Evolutionary conservation across 2,113 vertebrate species (phyloP).

Genomic region (Hypocryptadius cinnamomeus): DNA sequence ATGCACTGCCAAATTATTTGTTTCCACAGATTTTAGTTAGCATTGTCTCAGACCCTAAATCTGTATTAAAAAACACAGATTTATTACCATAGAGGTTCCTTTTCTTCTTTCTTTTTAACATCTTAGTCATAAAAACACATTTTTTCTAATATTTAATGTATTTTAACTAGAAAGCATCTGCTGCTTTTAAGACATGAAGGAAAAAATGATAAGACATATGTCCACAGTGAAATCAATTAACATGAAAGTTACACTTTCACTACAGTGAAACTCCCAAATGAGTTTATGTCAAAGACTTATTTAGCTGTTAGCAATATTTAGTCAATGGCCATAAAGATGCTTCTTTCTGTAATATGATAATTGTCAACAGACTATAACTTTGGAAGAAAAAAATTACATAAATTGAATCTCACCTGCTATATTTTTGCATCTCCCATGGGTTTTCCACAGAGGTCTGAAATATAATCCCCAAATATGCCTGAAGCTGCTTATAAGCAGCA

Average conservation of each 20-base stretch:
- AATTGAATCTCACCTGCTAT: not conserved
- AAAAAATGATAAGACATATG: not conserved
- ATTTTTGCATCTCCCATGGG: not conserved
- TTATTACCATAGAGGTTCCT: not conserved
- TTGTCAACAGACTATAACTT: not conserved
- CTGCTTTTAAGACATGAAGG: not conserved
- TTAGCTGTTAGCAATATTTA: not conserved
- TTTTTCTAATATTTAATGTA: not conserved
- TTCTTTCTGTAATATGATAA: not conserved
- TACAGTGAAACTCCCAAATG: not conserved
- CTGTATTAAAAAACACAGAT: not conserved
- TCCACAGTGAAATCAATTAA: not conserved
- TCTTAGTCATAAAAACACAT: not conserved
- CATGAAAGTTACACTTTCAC: not conserved
- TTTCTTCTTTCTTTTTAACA: not conserved
- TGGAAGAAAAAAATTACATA: not conserved
- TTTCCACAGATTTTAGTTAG: not conserved
- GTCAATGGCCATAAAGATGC: not conserved
- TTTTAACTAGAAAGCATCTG: not conserved
- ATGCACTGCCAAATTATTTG: not conserved
- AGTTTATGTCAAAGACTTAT: not conserved
- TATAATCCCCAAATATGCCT: not conserved
- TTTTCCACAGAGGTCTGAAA: not conserved
- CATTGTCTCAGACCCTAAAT: not conserved
- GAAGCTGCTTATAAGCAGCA: not conserved